Conservation (phyloP, 2,797 vertebrate genomes). For the Trachops cirrhosus region DNA sequence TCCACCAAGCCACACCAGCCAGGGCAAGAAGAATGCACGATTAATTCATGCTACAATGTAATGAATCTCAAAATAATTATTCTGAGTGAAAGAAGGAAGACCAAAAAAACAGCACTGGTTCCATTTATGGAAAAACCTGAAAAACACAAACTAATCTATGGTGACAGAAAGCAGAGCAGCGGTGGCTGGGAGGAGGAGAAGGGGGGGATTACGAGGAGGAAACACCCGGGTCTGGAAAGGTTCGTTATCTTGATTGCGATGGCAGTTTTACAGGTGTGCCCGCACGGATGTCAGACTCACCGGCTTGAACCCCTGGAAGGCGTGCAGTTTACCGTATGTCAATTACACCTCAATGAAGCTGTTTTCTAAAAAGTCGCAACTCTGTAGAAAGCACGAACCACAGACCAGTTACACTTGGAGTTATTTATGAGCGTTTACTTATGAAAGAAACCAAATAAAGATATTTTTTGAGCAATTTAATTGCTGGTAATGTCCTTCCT, state of each 20-base stretch:
- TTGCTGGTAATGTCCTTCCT: not conserved
- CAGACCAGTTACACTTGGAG: not conserved
- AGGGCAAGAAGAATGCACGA: not conserved
- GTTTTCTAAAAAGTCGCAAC: not conserved
- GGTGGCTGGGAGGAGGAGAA: not conserved
- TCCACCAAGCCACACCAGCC: too few relatives aligned
- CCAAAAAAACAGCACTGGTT: too few relatives aligned
- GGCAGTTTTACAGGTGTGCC: not conserved
- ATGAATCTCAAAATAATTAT: not conserved
- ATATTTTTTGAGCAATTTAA: not conserved
- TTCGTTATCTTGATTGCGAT: fast-evolving
- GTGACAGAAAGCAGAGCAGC: not conserved
- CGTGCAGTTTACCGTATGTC: not conserved
- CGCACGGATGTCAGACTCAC: fast-evolving
- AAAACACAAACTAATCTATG: not conserved
- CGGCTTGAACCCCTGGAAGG: not conserved
- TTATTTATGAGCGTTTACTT: not conserved
- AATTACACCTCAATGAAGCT: not conserved
- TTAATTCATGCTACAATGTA: fast-evolving
- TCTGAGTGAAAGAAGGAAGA: not conserved
- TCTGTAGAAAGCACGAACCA: not conserved
- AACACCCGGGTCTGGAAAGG: fast-evolving
- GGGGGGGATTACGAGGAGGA: not conserved
- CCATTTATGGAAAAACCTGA: not conserved
- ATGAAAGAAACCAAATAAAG: not conserved